Percentiles rank a stretch among this genome's conserved stretches.
These are phyloP conservation scores for Nipponacmea schrenckii DNA, from an alignment of 2,888 invertebrate species.

Conservation along the genomic window DNA sequence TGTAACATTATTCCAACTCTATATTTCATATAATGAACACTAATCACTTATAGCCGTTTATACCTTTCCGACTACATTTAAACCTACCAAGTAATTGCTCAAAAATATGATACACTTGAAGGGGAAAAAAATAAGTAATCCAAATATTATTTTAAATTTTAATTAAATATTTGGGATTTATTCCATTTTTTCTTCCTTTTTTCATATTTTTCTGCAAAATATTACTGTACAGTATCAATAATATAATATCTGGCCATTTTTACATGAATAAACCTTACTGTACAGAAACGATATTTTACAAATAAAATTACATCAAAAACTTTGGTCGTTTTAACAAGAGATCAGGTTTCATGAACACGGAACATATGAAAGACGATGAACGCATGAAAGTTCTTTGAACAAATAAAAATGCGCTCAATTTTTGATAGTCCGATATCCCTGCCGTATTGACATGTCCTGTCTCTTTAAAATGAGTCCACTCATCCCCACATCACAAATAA, in stretches of 20 bases:
- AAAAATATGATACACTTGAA: too few relatives aligned
- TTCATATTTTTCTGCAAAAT: slow-evolving; percentile 20
- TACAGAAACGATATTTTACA: slow-evolving; percentile 19
- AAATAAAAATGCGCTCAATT: background rate
- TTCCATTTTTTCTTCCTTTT: slow-evolving; percentile 22
- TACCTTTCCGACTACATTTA: too few relatives aligned
- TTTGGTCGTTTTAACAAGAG: slow-evolving; percentile 22
- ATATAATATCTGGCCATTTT: slow-evolving; percentile 10
- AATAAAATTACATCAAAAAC: slow-evolving; percentile 25
- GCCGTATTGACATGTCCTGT: slow-evolving; percentile 1
- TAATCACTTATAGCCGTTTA: too few relatives aligned
- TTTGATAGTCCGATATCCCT: slow-evolving; percentile 6
- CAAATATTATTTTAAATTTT: slow-evolving; percentile 15
- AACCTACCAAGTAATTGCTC: too few relatives aligned
- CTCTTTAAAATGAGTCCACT: background rate
- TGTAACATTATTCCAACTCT: too few relatives aligned
- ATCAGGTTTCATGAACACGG: slow-evolving; percentile 21
- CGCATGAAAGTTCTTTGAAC: background rate
- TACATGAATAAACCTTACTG: slow-evolving; percentile 16
- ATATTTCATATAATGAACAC: too few relatives aligned
- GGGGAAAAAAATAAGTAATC: background rate
- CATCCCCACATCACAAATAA: slow-evolving; percentile 6
- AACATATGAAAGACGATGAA: slow-evolving; percentile 23
- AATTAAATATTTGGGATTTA: slow-evolving; percentile 25
- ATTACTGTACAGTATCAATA: slow-evolving; percentile 16